A percentile compares a stretch with the other conserved stretches of the same genome.
These are phyloP conservation scores for Hemichromis elongatus DNA, from an alignment of 2,113 vertebrate species.

Conservation along the genomic window DNA sequence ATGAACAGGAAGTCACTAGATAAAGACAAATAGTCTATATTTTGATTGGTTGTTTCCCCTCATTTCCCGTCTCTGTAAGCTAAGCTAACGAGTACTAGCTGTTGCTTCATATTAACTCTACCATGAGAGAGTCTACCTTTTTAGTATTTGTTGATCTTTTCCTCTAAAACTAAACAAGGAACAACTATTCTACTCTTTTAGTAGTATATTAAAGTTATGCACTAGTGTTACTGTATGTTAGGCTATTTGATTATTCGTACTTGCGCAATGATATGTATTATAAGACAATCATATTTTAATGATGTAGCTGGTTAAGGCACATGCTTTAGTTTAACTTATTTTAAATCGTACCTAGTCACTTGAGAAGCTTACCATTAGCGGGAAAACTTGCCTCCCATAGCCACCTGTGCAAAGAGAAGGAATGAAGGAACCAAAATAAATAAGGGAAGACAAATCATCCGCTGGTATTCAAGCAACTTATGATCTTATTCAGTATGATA, in stretches of 20 bases:
- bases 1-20: not conserved
- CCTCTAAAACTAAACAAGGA: not conserved
- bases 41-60: not conserved
- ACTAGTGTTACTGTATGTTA: not conserved
- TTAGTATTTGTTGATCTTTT: not conserved
- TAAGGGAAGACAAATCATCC: not conserved
- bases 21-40: not conserved
- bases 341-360: too few relatives aligned
- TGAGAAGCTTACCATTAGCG: conserved; percentile 56
- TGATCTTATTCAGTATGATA: not conserved
- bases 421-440: not conserved
- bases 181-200: not conserved
- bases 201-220: not conserved
- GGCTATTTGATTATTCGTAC: not conserved
- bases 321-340: too few relatives aligned
- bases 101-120: not conserved
- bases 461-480: not conserved
- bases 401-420: conserved; percentile 38
- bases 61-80: not conserved
- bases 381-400: conserved; percentile 59
- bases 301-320: too few relatives aligned
- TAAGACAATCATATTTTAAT: too few relatives aligned
- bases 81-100: not conserved
- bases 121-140: not conserved
- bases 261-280: accelerated